Evolutionary conservation across 2,888 invertebrate genomes (phyloP).

Genomic region (Oscheius sp.): DNA sequence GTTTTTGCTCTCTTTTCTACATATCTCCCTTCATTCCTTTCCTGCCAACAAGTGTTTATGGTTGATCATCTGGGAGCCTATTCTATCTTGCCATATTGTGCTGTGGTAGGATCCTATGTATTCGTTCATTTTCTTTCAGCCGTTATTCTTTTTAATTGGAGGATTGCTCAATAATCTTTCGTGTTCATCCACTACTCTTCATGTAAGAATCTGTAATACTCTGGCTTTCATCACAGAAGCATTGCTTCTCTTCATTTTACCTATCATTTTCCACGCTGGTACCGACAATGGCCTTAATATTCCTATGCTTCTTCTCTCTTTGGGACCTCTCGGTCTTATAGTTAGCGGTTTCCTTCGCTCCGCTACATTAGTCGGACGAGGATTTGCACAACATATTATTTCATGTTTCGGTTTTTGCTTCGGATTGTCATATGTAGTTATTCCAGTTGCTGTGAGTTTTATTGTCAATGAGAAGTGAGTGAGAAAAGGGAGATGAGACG

Average conservation of each 20-base stretch:
- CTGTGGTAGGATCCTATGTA: slow-evolving; percentile 32
- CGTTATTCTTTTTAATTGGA: slow-evolving; percentile 36
- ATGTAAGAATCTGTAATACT: slow-evolving; percentile 57
- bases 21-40: slow-evolving; percentile 56
- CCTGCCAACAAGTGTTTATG: slow-evolving; percentile 45
- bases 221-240: slow-evolving; percentile 50
- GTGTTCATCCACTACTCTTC: slow-evolving; percentile 38
- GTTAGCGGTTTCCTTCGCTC: slow-evolving; percentile 56
- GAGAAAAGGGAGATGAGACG: background rate
- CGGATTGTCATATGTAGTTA: slow-evolving; percentile 51
- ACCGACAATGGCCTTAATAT: slow-evolving; percentile 22
- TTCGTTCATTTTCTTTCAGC: slow-evolving; percentile 29
- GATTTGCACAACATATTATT: slow-evolving; percentile 59
- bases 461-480: slow-evolving; percentile 55
- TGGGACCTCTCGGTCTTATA: slow-evolving; percentile 56
- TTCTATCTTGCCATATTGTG: slow-evolving; percentile 38
- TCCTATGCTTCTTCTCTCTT: slow-evolving; percentile 38
- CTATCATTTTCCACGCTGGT: slow-evolving; percentile 33
- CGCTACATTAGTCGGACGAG: slow-evolving; percentile 56
- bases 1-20: slow-evolving; percentile 48
- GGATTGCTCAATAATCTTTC: slow-evolving; percentile 27
- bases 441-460: slow-evolving; percentile 48
- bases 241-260: slow-evolving; percentile 37
- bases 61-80: slow-evolving; percentile 45
- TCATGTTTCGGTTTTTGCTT: slow-evolving; percentile 51